Conservation (phyloP, 2,797 vertebrate species). For the Hylomyscus alleni region DNA sequence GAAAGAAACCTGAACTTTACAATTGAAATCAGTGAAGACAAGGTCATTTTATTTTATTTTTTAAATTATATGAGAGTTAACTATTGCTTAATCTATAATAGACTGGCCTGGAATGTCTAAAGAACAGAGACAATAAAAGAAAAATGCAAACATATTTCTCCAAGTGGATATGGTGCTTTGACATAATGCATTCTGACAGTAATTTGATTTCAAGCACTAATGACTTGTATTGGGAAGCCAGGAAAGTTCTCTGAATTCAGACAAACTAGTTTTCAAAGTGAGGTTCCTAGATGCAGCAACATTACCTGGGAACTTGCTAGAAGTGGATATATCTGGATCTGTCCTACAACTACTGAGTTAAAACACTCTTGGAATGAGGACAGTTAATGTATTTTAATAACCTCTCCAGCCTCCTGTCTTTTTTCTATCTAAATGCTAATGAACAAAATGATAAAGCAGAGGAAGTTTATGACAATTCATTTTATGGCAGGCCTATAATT, state of each 20-base stretch:
- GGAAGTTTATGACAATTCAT: neutral
- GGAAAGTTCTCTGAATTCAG: conserved; percentile 23
- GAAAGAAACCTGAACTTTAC: conserved; percentile 39
- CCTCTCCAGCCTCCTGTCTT: neutral
- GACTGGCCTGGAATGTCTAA: conserved; percentile 31
- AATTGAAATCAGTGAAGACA: conserved; percentile 45
- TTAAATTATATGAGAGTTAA: neutral
- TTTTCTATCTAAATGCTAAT: conserved; percentile 3
- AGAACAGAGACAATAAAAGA: conserved; percentile 13
- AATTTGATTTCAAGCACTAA: conserved; percentile 16
- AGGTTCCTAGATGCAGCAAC: conserved; percentile 22
- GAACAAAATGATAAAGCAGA: conserved; percentile 49
- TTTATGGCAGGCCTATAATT: conserved; percentile 7
- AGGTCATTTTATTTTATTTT: conserved; percentile 36
- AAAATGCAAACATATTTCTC: conserved; percentile 39
- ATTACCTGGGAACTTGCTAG: conserved; percentile 38
- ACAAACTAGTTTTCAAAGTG: conserved; percentile 38
- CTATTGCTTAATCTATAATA: conserved; percentile 46
- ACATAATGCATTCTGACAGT: neutral
- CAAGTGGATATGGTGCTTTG: conserved; percentile 9
- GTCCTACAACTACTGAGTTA: conserved; percentile 6
- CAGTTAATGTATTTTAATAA: conserved; percentile 54
- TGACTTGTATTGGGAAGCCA: conserved; percentile 5
- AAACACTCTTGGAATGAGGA: neutral
- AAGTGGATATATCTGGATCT: conserved; percentile 40